These are phyloP conservation scores for Brachypalpus laphriformis DNA, from an alignment of 2,888 invertebrate genomes.

Conservation along the genomic window DNA sequence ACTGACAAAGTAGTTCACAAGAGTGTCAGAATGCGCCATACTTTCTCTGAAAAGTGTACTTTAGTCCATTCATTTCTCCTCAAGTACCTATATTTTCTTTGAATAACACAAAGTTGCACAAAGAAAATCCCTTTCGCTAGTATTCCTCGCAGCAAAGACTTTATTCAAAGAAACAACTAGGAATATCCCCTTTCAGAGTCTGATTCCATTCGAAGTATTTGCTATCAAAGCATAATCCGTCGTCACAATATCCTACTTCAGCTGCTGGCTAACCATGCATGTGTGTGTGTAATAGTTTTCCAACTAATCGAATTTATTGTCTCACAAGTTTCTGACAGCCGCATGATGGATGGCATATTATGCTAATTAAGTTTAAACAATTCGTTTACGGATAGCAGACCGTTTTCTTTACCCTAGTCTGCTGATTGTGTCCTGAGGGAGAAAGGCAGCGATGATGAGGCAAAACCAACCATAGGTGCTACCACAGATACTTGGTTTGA, in stretches of 20 bases:
- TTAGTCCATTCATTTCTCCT: too few relatives aligned
- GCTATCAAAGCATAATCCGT: constrained; percentile 38
- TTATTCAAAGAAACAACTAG: constrained; percentile 24
- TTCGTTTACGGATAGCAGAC: constrained; percentile 59
- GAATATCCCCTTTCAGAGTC: constrained; percentile 24
- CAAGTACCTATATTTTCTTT: too few relatives aligned
- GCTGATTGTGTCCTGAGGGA: constrained; percentile 36
- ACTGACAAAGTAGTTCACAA: too few relatives aligned
- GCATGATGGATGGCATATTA: constrained; percentile 73
- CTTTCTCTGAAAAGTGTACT: too few relatives aligned
- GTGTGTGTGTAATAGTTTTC: constrained; percentile 60
- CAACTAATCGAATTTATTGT: constrained; percentile 72
- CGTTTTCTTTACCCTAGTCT: constrained; percentile 16
- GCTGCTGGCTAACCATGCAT: not conserved
- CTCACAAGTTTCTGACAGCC: constrained; percentile 74
- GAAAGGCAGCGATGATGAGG: constrained; percentile 5
- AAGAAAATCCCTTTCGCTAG: constrained; percentile 45
- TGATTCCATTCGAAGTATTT: constrained; percentile 37
- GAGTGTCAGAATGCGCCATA: too few relatives aligned
- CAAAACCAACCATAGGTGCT: constrained; percentile 26
- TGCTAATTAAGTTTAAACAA: constrained; percentile 74
- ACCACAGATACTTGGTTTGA: constrained; percentile 38
- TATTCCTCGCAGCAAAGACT: constrained; percentile 31
- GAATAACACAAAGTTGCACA: not conserved
- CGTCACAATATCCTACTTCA: constrained; percentile 36